Conservation (phyloP, 2,113 vertebrate species). For the Corythornis madagascariensis region DNA sequence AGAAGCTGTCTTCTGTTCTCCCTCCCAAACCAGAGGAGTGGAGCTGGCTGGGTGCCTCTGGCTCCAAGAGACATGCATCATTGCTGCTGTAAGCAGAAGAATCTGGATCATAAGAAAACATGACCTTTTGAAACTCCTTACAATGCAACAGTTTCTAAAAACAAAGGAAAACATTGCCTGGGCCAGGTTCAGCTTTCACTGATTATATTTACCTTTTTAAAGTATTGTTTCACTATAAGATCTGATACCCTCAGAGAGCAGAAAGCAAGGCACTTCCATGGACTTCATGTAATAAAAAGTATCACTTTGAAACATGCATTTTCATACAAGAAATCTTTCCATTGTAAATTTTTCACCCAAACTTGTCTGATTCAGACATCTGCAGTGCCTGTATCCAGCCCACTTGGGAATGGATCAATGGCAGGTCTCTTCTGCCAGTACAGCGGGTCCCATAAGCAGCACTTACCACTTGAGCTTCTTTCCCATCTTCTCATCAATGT, state of each 20-base stretch:
- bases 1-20: background rate
- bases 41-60: background rate
- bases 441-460: background rate
- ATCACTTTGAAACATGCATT: background rate
- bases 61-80: background rate
- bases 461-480: conserved; percentile 76
- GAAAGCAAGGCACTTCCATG: background rate
- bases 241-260: background rate
- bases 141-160: background rate
- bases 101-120: background rate
- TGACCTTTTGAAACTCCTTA: background rate
- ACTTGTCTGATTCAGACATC: background rate
- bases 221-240: background rate
- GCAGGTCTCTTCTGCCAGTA: background rate
- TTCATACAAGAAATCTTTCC: background rate
- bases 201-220: background rate
- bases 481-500: conserved; percentile 74
- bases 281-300: background rate
- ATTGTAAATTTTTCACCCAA: background rate
- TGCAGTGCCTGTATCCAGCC: background rate
- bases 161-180: background rate
- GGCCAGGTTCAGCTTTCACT: background rate
- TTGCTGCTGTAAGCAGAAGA: background rate
- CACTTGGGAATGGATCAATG: background rate
- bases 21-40: background rate